Evolutionary conservation across 92 coral and sea anemone genomes (phyloP), one percentile per base, ranked within the genome.

Genomic region (Zoanthus solanderi): DNA sequence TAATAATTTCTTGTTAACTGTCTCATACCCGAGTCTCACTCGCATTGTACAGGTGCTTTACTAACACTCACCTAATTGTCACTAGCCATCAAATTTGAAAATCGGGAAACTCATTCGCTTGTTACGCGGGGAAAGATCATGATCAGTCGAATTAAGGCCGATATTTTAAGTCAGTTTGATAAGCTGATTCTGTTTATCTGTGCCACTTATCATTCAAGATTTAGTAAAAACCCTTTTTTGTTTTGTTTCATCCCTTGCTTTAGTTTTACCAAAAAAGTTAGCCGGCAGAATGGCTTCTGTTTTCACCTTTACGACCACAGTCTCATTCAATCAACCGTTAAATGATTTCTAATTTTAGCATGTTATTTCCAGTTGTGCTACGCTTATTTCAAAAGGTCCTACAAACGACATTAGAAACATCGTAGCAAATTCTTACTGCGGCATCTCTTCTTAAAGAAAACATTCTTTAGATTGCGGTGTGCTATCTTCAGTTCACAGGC

Each of bases 401-500:
- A 69, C 45, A 31, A 63, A 16, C 69, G 23, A 63, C 29, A 16
- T 16, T 18, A 9, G 45, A 46, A 66, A 29, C 17, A 44, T 28
- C 42, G 42, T 37, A 29, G 28, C 29, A 60, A 66, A 81, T 44
- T 16, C 5, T 63, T 47, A 34, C 3, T 45, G 85, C 61, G 76
- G 75, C 76, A 46, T 66, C 66, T 81, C 45, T 45, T 14, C 74
- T 66, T 44, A 81, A 81, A 63, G 71, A 81, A 81, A 81, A 81
- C 85, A 81, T 81, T 81, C 76, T 48, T 67, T 0, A 57, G 45
- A 81, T 81, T 45, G 54, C 85, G 46, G 28, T 32, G 30, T 42
- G 85, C 75, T 81, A 81, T 81, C 85, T 47, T 50, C 46, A 9
- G 30, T 46, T 3, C 74, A 30, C 85, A 81, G 85, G 60, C 85